phyloP scores from a whole-genome alignment of 2,888 invertebrate species.

The Formica aserva region DNA sequence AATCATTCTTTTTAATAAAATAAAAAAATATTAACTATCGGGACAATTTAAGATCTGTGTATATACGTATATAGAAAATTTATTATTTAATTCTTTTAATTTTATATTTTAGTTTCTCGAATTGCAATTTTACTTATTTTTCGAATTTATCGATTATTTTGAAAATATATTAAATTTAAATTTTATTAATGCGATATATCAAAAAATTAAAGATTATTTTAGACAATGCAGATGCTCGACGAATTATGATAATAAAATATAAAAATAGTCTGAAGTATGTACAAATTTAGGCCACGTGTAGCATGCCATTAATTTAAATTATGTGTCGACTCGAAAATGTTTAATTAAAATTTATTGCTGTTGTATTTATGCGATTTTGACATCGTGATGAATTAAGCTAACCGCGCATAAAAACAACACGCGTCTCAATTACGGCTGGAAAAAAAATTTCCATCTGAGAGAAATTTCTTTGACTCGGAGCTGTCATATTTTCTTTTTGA shows the following conservation, averaged over 20 bases:
- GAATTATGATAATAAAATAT: not conserved
- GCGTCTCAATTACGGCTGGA: conserved; percentile 12
- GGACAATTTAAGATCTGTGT: not conserved
- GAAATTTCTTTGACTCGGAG: conserved; percentile 24
- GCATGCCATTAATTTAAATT: conserved; percentile 11
- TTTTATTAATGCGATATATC: not conserved
- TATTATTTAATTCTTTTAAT: not conserved
- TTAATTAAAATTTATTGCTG: conserved; percentile 28
- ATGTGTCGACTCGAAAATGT: conserved; percentile 1
- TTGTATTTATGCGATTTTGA: not conserved
- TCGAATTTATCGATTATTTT: not conserved
- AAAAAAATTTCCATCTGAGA: not conserved
- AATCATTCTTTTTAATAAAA: not conserved
- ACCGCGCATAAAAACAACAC: not conserved
- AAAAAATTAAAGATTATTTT: not conserved
- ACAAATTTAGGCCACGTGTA: not conserved
- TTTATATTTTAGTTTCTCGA: too few relatives aligned
- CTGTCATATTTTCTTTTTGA: conserved; percentile 56
- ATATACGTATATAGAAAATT: not conserved
- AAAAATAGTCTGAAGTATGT: not conserved
- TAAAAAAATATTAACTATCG: not conserved
- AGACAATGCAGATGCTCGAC: not conserved
- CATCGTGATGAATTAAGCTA: conserved; percentile 17
- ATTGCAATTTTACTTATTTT: too few relatives aligned
- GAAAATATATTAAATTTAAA: not conserved